Percentiles rank a stretch among this genome's conserved stretches.
Evolutionary conservation across 1,140 invertebrate species (phyloP).

Genomic region (Daktulosphaira vitifoliae): DNA sequence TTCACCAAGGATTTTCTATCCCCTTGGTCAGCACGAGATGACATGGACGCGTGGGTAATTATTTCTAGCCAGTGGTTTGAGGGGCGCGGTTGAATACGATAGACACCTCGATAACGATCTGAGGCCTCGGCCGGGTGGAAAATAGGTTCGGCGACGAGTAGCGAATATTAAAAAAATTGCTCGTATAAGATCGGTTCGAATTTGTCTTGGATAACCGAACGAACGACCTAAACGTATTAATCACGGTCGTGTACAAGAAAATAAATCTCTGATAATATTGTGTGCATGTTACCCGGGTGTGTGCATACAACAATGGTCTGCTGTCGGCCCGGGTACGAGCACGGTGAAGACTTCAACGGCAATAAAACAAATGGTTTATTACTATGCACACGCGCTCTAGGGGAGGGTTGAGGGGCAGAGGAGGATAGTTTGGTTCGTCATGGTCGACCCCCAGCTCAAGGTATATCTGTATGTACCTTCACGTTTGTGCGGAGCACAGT

Average conservation of each 20-base stretch:
- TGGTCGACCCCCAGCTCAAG: constrained; percentile 7
- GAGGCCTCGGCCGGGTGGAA: no score
- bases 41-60: no score
- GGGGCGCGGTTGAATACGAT: no score
- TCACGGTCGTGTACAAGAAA: not conserved
- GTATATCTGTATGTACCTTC: constrained; percentile 1
- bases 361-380: constrained; percentile 21
- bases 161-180: no score
- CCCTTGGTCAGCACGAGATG: no score
- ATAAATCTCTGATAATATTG: not conserved
- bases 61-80: no score
- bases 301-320: not conserved
- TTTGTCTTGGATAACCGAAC: not conserved
- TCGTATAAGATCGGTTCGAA: not conserved
- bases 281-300: not conserved
- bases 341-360: not conserved
- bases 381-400: not conserved
- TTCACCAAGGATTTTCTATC: no score
- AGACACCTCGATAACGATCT: no score
- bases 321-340: not conserved
- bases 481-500: constrained; percentile 25
- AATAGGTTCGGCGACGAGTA: no score
- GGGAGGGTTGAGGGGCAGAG: not conserved
- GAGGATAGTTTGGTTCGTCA: constrained; percentile 17
- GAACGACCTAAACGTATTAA: not conserved